Percentiles rank a stretch among this genome's conserved stretches.
Evolutionary conservation across 2,888 invertebrate species (phyloP).

Genomic region (Gymnoscelis rufifasciata): DNA sequence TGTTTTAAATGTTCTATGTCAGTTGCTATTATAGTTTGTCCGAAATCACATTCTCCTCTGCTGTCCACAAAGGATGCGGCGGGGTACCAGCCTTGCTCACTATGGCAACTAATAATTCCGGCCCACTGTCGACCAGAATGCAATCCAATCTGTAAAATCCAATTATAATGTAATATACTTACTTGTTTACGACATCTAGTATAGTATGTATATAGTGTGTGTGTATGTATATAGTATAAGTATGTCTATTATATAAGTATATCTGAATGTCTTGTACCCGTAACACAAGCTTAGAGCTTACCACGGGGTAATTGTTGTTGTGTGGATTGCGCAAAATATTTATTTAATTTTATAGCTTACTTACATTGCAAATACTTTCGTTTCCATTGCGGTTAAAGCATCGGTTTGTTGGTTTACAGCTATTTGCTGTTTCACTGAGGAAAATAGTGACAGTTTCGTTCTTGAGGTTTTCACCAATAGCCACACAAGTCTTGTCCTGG

Average conservation of each 20-base stretch:
- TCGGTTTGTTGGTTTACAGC: constrained; percentile 73
- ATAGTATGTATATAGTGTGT: too few relatives aligned
- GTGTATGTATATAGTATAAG: too few relatives aligned
- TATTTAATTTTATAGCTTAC: too few relatives aligned
- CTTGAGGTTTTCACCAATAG: constrained; percentile 76
- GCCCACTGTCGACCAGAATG: constrained; percentile 71
- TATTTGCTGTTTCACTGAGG: constrained; percentile 64
- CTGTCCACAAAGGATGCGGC: constrained; percentile 82
- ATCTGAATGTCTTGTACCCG: too few relatives aligned
- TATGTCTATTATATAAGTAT: too few relatives aligned
- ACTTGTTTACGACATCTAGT: too few relatives aligned
- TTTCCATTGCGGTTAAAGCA: constrained; percentile 72
- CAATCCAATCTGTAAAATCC: constrained; percentile 35
- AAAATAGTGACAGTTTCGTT: constrained; percentile 74
- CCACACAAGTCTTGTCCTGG: constrained; percentile 78
- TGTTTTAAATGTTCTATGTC: constrained; percentile 76
- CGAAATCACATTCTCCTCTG: constrained; percentile 77
- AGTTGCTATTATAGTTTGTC: constrained; percentile 59
- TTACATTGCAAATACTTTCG: constrained; percentile 59
- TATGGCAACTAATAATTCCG: constrained; percentile 84
- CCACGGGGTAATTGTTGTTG: too few relatives aligned
- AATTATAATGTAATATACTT: background rate
- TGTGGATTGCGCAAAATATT: background rate
- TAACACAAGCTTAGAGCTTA: too few relatives aligned
- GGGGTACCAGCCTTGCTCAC: constrained; percentile 84